Evolutionary conservation across 2,113 vertebrate species (phyloP), one percentile per base, ranked within the genome.

Genomic region (Camelus bactrianus): DNA sequence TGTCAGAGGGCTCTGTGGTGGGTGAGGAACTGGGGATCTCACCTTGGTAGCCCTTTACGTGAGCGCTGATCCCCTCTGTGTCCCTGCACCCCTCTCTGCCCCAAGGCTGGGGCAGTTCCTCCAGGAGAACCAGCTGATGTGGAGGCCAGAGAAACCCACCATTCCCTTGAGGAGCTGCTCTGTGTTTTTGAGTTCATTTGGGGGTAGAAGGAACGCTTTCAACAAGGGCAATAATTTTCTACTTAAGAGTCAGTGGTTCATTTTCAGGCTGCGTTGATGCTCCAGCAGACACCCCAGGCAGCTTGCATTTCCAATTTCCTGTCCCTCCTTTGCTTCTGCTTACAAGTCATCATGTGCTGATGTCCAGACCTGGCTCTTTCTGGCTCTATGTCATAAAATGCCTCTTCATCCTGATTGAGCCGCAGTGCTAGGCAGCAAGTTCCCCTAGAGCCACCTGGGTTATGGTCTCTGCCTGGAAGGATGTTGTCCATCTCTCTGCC

Each of bases 241-340:
- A 28, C 72, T 65, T 26, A 12, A 70, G 48, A 32, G 32, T 16
- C 42, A 19, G 24, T 4, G 6, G n/a, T 86, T 89, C 62, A 58
- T 90, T 62, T 84, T 42, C 64, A 86, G 77, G 11, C 69, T 17
- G 46, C 13, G 54, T 90, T 70, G 87, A 93, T 95, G 69, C 70
- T 42, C 86, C 69, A 64, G 87, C 19, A 30, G 62, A 88, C 38
- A 26, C 16, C 35, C 35, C 6, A 8, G 79, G 72, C 58, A 14
- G 54, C 82, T 80, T 64, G 24, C 14, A 42, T 46, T 64, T 95
- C 60, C 89, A 69, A 28, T 96, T 94, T 96, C 85, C 93, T 85
- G 48, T 65, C 48, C 32, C 35, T 80, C 30, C 46, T 86, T 62
- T 48, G 22, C 72, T 75, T 82, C 58, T 2, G 50, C 32, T 65